phyloP scores from a whole-genome alignment of 2,113 vertebrate species.

The Ctenodactylus gundi region DNA sequence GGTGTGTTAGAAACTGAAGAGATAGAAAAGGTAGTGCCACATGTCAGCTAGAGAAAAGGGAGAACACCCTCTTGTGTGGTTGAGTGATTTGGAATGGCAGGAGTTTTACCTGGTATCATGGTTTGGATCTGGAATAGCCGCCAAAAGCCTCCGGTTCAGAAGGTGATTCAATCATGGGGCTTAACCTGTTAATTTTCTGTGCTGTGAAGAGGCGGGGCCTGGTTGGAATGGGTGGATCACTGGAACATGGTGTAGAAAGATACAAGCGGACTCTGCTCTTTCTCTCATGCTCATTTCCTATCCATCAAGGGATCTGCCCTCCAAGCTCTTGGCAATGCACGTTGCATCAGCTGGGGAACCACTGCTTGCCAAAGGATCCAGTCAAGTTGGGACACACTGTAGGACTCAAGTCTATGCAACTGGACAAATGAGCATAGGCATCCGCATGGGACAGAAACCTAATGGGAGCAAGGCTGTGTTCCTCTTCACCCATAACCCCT shows the following conservation, averaged over 20 bases:
- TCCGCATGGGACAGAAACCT: neutral
- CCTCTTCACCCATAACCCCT: neutral
- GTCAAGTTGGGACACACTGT: neutral
- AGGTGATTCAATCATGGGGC: too few species aligned
- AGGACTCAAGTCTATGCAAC: neutral
- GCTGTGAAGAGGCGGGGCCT: too few species aligned
- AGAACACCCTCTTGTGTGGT: neutral
- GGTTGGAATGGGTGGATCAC: too few species aligned
- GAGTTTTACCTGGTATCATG: too few species aligned
- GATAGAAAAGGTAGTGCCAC: neutral
- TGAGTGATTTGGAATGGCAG: neutral
- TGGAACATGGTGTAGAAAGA: too few species aligned
- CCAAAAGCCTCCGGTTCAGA: too few species aligned
- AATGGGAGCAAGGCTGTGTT: accelerated
- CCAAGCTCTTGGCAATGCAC: neutral
- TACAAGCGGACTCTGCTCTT: too few species aligned
- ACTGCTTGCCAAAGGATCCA: too few species aligned
- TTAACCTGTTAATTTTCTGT: too few species aligned
- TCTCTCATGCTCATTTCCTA: too few species aligned
- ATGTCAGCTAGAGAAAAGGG: neutral
- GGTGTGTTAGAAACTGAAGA: neutral
- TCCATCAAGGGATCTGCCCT: accelerated
- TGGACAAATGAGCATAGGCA: neutral
- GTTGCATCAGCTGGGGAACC: neutral
- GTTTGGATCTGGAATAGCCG: too few species aligned